Evolutionary conservation across 2,888 invertebrate genomes (phyloP), one percentile per base, ranked within the genome.

Genomic region (Cyrtodaria siliqua): DNA sequence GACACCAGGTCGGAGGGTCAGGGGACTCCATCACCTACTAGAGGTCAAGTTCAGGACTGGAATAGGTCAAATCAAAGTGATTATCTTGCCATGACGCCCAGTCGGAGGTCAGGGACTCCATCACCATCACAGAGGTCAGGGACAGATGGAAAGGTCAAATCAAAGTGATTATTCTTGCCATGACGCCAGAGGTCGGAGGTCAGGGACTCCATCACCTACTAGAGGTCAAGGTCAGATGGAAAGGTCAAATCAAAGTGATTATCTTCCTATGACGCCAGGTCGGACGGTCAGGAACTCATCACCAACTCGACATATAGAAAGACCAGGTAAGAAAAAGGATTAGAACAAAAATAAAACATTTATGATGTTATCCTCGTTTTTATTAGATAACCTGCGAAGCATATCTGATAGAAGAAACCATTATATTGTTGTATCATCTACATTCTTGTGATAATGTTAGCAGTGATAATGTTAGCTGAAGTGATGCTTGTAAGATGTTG

Each of bases 201-300:
- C 82, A 33, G 73, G 70, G 9, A 73, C 83, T 14, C 80, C 83
- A 1, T 82, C 84, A 18, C 85, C 85, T 29, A 78, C 82, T n/a
- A n/a, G 75, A 27, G 40, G 52, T 44, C 74, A 59, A 64, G 56
- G 61, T 67, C 67, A 67, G 49, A 33, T 33, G 33, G 33, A 33
- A 33, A 33, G 12, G 33, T 12, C 52, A 2, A 53, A 49, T 27
- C 23, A 23, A n/a, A 66, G 59, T 44, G n/a, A n/a, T n/a, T 74
- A 83, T 33, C 87, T 66, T 74, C 86, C 14, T 68, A 88, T 88
- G 88, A 77, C 84, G 1, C 82, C 81, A n/a, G n/a, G 64, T 12
- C 27, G 60, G 27, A 69, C 78, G 53, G 79, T 80, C 24, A 71
- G 70, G 9, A 73, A 82, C 12, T 78, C 83, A 1, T 82, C 84